Percentiles rank a stretch among this genome's conserved stretches.
These are phyloP conservation scores for Jacana jacana DNA, from an alignment of 2,113 vertebrate species.

Conservation along the genomic window DNA sequence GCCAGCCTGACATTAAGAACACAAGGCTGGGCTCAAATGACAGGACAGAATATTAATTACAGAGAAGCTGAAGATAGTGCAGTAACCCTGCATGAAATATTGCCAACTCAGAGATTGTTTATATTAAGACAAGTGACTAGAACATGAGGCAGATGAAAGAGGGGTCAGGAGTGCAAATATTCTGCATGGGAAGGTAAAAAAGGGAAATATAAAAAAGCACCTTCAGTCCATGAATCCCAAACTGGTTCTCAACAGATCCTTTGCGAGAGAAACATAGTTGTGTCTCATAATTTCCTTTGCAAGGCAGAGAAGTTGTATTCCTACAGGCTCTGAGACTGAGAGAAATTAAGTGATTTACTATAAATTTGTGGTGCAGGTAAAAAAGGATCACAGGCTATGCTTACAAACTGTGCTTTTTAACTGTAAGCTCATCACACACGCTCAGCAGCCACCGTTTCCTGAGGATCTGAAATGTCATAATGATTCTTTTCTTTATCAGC, in stretches of 20 bases:
- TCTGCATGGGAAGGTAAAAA: neutral
- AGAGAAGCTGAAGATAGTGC: neutral
- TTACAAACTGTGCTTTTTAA: neutral
- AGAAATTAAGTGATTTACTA: neutral
- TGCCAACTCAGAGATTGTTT: neutral
- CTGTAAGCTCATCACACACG: neutral
- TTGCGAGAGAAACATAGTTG: neutral
- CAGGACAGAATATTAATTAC: constrained; percentile 12
- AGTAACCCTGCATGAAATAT: neutral
- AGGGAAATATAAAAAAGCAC: neutral
- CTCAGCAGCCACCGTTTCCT: neutral
- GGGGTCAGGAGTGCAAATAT: neutral
- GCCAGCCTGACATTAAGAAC: neutral
- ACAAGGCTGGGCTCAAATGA: neutral
- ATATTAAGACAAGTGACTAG: neutral
- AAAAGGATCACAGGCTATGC: neutral
- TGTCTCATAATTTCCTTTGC: neutral
- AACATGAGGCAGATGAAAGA: neutral
- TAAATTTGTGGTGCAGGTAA: neutral
- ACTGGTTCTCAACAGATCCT: neutral
- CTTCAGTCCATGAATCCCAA: neutral
- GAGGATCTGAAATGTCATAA: neutral
- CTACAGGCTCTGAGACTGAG: neutral
- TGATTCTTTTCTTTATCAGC: neutral
- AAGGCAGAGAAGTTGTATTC: neutral